Conservation (phyloP, 1,140 invertebrate genomes). For the Rhynchophorus ferrugineus region DNA sequence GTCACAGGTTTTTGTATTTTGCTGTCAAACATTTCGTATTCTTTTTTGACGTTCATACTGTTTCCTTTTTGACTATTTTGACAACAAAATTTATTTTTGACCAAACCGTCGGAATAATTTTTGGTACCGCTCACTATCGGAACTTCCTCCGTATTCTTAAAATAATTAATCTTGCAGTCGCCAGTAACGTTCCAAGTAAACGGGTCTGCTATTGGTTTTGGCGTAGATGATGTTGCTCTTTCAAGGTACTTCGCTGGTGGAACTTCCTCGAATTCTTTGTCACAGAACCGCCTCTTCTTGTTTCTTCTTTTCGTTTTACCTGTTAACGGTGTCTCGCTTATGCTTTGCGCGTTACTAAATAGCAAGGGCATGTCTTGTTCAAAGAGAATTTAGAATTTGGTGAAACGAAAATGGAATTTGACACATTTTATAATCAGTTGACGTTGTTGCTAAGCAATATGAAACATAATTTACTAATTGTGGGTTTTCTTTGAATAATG, state of each 20-base stretch:
- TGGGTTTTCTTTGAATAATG: too few relatives aligned
- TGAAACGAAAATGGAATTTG: too few relatives aligned
- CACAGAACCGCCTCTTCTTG: not conserved
- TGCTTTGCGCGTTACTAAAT: not conserved
- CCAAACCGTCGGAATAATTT: not conserved
- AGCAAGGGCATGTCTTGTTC: not conserved
- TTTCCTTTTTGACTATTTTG: not conserved
- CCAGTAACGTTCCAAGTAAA: not conserved
- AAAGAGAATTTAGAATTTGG: not conserved
- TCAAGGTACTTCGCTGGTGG: not conserved
- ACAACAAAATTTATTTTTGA: not conserved
- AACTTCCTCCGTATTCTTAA: not conserved
- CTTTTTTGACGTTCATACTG: not conserved
- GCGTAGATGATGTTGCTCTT: too few relatives aligned
- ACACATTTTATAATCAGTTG: too few relatives aligned
- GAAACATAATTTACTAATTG: too few relatives aligned
- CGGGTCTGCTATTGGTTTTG: not conserved
- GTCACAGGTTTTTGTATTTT: not conserved
- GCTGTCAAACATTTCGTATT: not conserved
- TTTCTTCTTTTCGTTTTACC: not conserved
- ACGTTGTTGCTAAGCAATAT: too few relatives aligned
- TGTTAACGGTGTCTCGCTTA: not conserved
- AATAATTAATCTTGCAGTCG: not conserved
- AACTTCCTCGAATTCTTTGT: not conserved
- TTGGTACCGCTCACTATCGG: too few relatives aligned